phyloP scores from a whole-genome alignment of 2,113 vertebrate species.

The Ptilorrhoa leucosticta region DNA sequence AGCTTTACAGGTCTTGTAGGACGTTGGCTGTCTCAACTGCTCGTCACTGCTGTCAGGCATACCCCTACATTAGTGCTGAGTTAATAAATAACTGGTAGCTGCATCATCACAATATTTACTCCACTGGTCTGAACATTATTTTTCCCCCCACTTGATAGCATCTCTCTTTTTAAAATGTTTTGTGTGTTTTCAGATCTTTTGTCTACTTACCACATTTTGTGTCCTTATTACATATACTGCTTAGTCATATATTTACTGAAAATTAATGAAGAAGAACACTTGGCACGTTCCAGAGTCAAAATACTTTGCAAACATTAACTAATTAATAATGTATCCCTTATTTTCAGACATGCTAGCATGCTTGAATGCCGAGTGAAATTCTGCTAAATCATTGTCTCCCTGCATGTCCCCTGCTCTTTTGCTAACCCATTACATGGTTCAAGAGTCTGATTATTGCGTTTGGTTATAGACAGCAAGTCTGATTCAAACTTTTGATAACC shows the following conservation, averaged over 20 bases:
- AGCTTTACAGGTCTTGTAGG: constrained; percentile 33
- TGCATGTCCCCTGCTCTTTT: not conserved
- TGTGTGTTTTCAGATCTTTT: constrained; percentile 24
- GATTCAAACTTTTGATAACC: constrained; percentile 49
- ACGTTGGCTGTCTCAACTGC: not conserved
- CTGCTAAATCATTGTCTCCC: constrained; percentile 51
- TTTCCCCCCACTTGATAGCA: not conserved
- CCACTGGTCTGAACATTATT: not conserved
- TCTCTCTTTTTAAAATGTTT: not conserved
- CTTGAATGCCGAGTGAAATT: constrained; percentile 43
- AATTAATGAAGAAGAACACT: constrained; percentile 38
- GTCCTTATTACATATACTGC: constrained; percentile 32
- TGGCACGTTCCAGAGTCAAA: constrained; percentile 27
- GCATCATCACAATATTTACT: constrained; percentile 53
- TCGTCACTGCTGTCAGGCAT: not conserved
- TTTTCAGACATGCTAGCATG: constrained; percentile 50
- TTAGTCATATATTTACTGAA: constrained; percentile 46
- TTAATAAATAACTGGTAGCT: constrained; percentile 32
- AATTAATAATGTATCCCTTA: constrained; percentile 66
- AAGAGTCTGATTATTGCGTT: not conserved
- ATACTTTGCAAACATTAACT: constrained; percentile 58
- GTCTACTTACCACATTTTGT: constrained; percentile 19
- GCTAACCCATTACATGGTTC: constrained; percentile 15
- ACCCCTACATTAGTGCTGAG: constrained; percentile 17
- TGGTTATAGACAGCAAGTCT: constrained; percentile 7